These are phyloP conservation scores for Plebejus melissa DNA, from an alignment of 2,888 invertebrate species.

Conservation along the genomic window DNA sequence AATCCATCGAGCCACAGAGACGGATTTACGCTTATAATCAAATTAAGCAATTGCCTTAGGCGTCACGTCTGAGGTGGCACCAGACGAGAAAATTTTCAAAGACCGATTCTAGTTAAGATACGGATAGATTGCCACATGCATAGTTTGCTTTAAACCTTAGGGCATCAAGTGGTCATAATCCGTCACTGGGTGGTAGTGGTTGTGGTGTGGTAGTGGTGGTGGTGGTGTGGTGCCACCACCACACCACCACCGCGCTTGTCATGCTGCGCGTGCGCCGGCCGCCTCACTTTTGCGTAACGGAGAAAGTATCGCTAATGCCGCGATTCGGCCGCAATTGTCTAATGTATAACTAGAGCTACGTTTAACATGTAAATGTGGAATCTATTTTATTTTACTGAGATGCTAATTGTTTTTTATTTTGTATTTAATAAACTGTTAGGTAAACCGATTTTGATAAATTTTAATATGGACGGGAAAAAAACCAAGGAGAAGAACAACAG, in stretches of 20 bases:
- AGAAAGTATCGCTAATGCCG: conserved; percentile 42
- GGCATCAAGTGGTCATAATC: no score
- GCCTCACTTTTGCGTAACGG: conserved; percentile 56
- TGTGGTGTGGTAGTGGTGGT: not conserved
- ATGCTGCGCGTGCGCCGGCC: conserved; percentile 38
- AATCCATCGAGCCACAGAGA: no score
- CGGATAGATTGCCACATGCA: no score
- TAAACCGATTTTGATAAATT: no score
- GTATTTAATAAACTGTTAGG: not conserved
- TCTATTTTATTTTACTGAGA: not conserved
- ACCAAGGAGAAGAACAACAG: no score
- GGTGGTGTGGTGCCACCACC: conserved; percentile 9
- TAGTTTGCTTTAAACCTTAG: no score
- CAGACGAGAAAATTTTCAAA: no score
- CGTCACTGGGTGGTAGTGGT: not conserved
- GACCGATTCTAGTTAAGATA: no score
- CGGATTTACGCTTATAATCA: no score
- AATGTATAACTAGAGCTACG: conserved; percentile 27
- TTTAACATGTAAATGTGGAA: not conserved
- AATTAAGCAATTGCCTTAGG: no score
- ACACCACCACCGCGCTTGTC: conserved; percentile 34
- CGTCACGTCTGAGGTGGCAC: no score
- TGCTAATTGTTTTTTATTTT: not conserved
- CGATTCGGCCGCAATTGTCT: conserved; percentile 32
- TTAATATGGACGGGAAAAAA: no score